Conservation (phyloP, 1,140 invertebrate species). For the Philopotamus ludificatus region DNA sequence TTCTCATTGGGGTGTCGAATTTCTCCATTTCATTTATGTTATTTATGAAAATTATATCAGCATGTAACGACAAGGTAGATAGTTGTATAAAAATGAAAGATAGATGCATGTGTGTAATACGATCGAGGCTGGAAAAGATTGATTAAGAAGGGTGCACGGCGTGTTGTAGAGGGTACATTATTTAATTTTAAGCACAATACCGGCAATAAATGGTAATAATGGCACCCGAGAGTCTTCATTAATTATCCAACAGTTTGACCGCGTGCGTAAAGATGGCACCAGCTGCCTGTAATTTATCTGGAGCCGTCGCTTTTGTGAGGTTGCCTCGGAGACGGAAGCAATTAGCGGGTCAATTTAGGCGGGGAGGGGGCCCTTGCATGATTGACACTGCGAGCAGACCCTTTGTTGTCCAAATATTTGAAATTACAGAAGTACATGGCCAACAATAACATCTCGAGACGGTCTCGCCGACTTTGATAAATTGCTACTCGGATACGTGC, state of each 20-base stretch:
- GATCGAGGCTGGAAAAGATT: too few relatives aligned
- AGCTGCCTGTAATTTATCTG: background rate
- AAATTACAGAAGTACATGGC: constrained; percentile 10
- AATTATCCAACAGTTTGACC: background rate
- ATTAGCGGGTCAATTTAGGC: constrained; percentile 25
- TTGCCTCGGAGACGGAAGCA: constrained; percentile 14
- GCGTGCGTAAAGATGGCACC: background rate
- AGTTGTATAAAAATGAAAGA: too few relatives aligned
- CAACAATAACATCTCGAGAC: constrained; percentile 23
- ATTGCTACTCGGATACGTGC: constrained; percentile 9
- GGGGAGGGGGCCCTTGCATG: background rate
- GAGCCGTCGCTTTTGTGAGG: constrained; percentile 1
- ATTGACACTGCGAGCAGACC: constrained; percentile 18
- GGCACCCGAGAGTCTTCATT: background rate
- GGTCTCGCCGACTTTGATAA: constrained; percentile 23
- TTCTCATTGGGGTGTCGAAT: too few relatives aligned
- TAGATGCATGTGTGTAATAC: too few relatives aligned
- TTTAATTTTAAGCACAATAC: too few relatives aligned
- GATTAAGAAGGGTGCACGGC: too few relatives aligned
- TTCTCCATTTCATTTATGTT: too few relatives aligned
- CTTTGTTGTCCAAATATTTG: constrained; percentile 29
- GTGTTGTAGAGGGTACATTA: too few relatives aligned
- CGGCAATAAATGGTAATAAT: too few relatives aligned
- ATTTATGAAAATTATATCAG: too few relatives aligned
- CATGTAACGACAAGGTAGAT: too few relatives aligned